Base-by-base conservation (phyloP, 2,113 vertebrate genomes). In the Eublepharis macularius region DNA sequence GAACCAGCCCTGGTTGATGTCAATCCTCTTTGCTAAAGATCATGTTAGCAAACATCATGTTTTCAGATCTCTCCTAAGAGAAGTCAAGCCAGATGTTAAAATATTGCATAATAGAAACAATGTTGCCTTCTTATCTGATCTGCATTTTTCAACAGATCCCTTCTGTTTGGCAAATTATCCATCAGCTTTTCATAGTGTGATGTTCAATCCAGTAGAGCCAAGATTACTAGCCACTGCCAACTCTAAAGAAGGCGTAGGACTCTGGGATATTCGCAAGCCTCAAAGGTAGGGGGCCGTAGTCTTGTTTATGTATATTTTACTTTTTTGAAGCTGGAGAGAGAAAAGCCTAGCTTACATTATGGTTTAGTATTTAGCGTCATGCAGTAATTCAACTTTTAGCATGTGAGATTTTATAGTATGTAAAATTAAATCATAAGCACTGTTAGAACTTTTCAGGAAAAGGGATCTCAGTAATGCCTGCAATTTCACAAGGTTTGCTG, bases 161-260 rank as follows among this genome's bases (percentile, higher is more conserved):
- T 99, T 99, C 95, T 99, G 99, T 92, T 95, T 99, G 97, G 99
- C 99, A 92, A 98, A 98, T 92, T 99, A 99, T 92, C 98, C 98
- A 0, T 99, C 99, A 13, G 98, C 98, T 63, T 99, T 99, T 94
- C 99, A 99, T 95, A 99, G 98, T 72, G 99, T 99, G 94, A 99
- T 99, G 98, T 99, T 99, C 93, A 99, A 99, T 94, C 99, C 99
- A 0, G 98, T 98, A 83, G 98, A 99, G 92, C 98, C 99, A 79
- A 94, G 99, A 83, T 95, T 99, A 83, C 95, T 99, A 85, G 99
- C 99, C 86, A 99, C 99, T 0, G 98, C 98, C 93, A 99, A 99
- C 96, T 99, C 99, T 86, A 99, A 99, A 91, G 99, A 99, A 95
- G 99, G 99, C 51, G 98, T 99, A 43, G 99, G 98, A 77, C 96